Conservation (phyloP, 2,888 invertebrate genomes). For the Bhutanitis thaidina region DNA sequence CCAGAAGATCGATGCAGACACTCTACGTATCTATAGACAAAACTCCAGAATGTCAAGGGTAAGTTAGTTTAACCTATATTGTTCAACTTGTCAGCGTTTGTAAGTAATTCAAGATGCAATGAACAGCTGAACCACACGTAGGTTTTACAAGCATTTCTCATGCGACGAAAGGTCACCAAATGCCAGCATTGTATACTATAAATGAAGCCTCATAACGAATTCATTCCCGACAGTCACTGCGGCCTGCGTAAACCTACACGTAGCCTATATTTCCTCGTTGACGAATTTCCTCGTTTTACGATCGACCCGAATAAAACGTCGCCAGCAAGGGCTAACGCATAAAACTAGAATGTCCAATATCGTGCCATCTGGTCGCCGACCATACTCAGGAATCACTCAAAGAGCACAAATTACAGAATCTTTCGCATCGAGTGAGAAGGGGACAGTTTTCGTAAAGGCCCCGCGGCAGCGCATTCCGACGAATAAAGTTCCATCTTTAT, state of each 20-base stretch:
- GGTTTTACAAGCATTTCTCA: slow-evolving; percentile 5
- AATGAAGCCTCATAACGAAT: slow-evolving; percentile 18
- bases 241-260: slow-evolving; percentile 21
- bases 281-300: slow-evolving; percentile 63
- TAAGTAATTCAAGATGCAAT: slow-evolving; percentile 1
- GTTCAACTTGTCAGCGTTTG: background rate
- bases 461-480: slow-evolving; percentile 37
- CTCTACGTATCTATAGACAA: slow-evolving; percentile 20
- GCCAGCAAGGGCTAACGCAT: slow-evolving; percentile 50
- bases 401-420: slow-evolving; percentile 63
- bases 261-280: slow-evolving; percentile 41
- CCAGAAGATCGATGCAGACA: slow-evolving; percentile 30
- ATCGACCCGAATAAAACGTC: slow-evolving; percentile 45
- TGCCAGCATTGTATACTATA: background rate
- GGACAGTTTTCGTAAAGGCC: slow-evolving; percentile 57
- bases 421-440: slow-evolving; percentile 41
- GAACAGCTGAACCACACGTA: background rate
- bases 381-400: slow-evolving; percentile 63
- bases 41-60: slow-evolving; percentile 32
- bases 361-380: slow-evolving; percentile 66
- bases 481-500: slow-evolving; percentile 54
- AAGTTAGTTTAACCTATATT: slow-evolving; percentile 18
- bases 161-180: too few species aligned
- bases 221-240: slow-evolving; percentile 13
- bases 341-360: slow-evolving; percentile 69